These are phyloP conservation scores for Clitarchus hookeri DNA, from an alignment of 2,888 invertebrate genomes.

Conservation along the genomic window DNA sequence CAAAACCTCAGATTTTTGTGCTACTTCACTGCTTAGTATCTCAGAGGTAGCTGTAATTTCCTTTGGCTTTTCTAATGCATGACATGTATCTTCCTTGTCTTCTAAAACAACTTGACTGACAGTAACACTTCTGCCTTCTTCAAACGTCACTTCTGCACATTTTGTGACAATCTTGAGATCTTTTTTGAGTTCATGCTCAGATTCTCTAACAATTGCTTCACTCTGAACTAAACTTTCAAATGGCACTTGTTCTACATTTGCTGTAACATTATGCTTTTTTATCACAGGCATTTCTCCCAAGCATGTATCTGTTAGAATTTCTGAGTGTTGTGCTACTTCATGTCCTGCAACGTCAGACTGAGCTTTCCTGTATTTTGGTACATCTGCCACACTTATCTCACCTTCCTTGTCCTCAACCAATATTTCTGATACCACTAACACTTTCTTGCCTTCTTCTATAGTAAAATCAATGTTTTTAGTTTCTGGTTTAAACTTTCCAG, in stretches of 20 bases:
- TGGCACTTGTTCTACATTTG: conserved; percentile 45
- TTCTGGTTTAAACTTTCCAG: conserved; percentile 52
- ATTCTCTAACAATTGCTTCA: conserved; percentile 48
- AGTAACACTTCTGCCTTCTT: conserved; percentile 46
- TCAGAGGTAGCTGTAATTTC: conserved; percentile 48
- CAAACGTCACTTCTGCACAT: conserved; percentile 46
- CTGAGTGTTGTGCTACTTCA: conserved; percentile 54
- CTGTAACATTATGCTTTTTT: conserved; percentile 49
- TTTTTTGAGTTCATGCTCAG: conserved; percentile 44
- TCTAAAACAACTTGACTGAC: conserved; percentile 49
- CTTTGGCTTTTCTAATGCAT: conserved; percentile 45
- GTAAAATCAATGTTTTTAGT: conserved; percentile 55
- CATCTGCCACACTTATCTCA: conserved; percentile 44
- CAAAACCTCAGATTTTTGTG: conserved; percentile 49
- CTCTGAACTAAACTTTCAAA: conserved; percentile 47
- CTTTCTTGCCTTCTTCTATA: conserved; percentile 51
- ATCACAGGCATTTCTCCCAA: conserved; percentile 48
- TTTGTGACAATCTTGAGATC: conserved; percentile 43
- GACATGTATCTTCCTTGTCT: conserved; percentile 49
- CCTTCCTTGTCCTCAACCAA: conserved; percentile 52
- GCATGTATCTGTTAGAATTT: conserved; percentile 48
- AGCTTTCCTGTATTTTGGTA: conserved; percentile 39
- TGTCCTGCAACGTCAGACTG: conserved; percentile 51
- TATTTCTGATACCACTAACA: conserved; percentile 49
- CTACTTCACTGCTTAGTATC: conserved; percentile 49